Conservation (phyloP, 2,888 invertebrate genomes). For the Ceriagrion tenellum region DNA sequence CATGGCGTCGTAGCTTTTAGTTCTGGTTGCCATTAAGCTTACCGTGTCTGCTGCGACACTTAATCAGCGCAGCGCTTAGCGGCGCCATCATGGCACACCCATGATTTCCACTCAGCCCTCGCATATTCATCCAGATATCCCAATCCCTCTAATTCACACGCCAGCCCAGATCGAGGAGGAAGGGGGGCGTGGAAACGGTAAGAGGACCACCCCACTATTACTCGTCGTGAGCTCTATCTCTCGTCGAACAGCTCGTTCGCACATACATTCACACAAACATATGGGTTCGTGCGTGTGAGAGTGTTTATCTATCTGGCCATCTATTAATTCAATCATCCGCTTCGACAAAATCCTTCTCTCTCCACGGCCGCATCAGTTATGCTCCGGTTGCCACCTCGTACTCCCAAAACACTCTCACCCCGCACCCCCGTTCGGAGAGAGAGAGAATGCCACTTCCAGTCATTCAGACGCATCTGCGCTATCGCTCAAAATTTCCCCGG, state of each 20-base stretch:
- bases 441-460: no score
- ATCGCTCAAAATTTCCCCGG: no score
- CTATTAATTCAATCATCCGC: slow-evolving; percentile 19
- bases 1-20: neutral
- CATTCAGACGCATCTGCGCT: no score
- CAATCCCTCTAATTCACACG: neutral
- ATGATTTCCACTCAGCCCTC: slow-evolving; percentile 18
- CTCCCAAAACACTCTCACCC: no score
- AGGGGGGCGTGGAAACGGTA: neutral
- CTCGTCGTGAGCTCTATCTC: neutral
- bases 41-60: neutral
- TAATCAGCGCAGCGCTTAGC: neutral
- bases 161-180: neutral
- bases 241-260: neutral
- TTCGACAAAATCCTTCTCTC: neutral
- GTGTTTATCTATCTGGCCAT: neutral
- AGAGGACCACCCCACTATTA: neutral
- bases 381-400: no score
- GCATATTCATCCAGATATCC: neutral
- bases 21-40: neutral
- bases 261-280: neutral
- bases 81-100: slow-evolving; percentile 9
- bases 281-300: neutral
- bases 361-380: no score
- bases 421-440: no score